Evolutionary conservation across 1,140 invertebrate genomes (phyloP), one percentile per base, ranked within the genome.

Genomic region (Drosophila nigrodunni): DNA sequence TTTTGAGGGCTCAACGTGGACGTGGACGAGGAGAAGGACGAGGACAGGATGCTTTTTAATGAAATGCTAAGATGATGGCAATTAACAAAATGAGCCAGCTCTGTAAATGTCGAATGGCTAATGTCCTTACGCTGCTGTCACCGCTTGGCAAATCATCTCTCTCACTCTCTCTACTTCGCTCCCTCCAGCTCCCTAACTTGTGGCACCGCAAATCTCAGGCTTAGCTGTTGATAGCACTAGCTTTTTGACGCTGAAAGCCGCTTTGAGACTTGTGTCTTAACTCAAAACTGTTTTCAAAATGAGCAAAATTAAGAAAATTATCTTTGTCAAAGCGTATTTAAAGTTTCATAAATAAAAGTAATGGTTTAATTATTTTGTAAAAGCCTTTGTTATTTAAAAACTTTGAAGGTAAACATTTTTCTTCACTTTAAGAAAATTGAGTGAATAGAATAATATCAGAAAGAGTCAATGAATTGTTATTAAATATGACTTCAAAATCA

Each of bases 41-140:
- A 10, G n/a, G 46, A 21, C 37, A 49, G 58, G 54, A 58, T 44
- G 18, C 59, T 18, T 30, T 46, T 58, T 66, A 79, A 77, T 76
- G 60, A 79, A 77, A 65, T 74, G 70, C 70, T 49, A 52, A 82
- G 72, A 77, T 66, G 58, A 44, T 43, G 55, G 60, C 77, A 88
- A 88, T 88, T 89, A 88, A 78, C 77, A 89, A 78, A 85, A 80
- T 77, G 87, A 79, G 74, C 59, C 77, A 71, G 39, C 25, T 62
- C 57, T 60, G 37, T 65, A 54, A 37, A 58, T 41, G 62, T 58
- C 61, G 54, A 55, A 59, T 11, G 49, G 82, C 78, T 74, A 71
- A 75, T 78, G 70, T 54, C 57, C 57, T 47, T 44, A 67, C 34
- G 47, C 35, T 54, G 18, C 47, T 18, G 55, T 37, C 49, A 13